These are phyloP conservation scores for Tursiops truncatus DNA, from an alignment of 2,113 vertebrate species.

Conservation along the genomic window DNA sequence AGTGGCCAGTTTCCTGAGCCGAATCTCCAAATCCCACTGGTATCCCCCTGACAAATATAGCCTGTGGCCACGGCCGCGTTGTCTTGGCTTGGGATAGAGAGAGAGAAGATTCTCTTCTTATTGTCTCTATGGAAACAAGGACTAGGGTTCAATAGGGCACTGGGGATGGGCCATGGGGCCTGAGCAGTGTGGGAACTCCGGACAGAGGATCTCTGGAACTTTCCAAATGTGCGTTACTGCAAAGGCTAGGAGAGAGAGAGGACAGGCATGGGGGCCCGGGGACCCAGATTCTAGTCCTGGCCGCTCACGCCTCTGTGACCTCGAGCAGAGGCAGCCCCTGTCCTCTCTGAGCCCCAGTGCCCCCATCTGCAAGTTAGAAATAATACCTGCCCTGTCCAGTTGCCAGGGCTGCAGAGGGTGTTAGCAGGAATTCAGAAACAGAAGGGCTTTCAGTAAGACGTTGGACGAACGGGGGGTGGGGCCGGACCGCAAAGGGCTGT, in stretches of 20 bases:
- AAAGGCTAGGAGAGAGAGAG: neutral
- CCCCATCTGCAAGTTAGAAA: neutral
- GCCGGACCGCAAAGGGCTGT: accelerated
- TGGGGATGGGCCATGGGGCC: neutral
- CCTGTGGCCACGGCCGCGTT: neutral
- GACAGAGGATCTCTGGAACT: neutral
- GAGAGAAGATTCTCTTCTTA: neutral
- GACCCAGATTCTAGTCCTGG: neutral
- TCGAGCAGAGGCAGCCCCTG: neutral
- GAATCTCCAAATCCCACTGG: constrained; percentile 47
- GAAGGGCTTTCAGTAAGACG: neutral
- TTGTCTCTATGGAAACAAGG: constrained; percentile 33
- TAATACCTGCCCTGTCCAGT: accelerated
- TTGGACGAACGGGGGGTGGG: too few species aligned
- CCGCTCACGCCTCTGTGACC: accelerated
- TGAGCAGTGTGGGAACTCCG: constrained; percentile 49
- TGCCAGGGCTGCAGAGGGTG: neutral
- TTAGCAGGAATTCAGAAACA: neutral
- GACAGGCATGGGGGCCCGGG: neutral
- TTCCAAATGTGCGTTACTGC: neutral
- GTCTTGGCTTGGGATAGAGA: neutral
- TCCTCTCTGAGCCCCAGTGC: neutral
- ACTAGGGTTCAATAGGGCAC: constrained; percentile 5
- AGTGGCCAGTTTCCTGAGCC: neutral
- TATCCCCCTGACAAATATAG: neutral